phyloP scores from a whole-genome alignment of 1,140 invertebrate genomes.

The Ceratosolen solmsi region DNA sequence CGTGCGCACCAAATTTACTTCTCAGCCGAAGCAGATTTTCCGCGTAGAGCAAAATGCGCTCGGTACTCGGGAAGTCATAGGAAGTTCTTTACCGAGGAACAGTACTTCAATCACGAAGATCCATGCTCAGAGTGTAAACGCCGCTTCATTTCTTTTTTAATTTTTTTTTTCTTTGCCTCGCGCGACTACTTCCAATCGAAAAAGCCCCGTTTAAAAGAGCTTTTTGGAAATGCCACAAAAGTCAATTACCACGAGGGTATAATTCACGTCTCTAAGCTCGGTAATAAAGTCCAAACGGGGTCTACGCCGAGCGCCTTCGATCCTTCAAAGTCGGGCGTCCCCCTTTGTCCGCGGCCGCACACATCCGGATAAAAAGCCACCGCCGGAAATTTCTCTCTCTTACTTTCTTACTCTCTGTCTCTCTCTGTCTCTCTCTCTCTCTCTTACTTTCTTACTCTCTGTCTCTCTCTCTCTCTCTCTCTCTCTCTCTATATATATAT shows the following conservation, averaged over 20 bases:
- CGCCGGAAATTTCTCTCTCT: conserved; percentile 33
- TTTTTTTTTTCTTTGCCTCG: no score
- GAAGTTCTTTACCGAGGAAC: no score
- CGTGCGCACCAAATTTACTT: no score
- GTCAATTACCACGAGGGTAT: neutral
- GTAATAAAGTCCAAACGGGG: neutral
- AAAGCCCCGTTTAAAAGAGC: neutral
- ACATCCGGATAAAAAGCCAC: conserved; percentile 30
- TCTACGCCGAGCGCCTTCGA: neutral
- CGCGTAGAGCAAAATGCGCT: no score
- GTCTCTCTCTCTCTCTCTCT: no score
- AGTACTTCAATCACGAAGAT: no score
- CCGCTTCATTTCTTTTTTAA: neutral
- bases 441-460: no score
- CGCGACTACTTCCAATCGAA: neutral
- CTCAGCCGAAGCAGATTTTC: no score
- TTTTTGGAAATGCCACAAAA: conserved; percentile 24
- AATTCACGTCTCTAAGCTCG: neutral
- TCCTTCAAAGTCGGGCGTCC: neutral
- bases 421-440: neutral
- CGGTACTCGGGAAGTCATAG: no score
- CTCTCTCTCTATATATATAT: no score
- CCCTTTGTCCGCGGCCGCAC: conserved; percentile 1
- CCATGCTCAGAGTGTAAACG: no score
- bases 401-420: neutral